Evolutionary conservation across 2,113 vertebrate genomes (phyloP).

Genomic region (Perognathus longimembris): DNA sequence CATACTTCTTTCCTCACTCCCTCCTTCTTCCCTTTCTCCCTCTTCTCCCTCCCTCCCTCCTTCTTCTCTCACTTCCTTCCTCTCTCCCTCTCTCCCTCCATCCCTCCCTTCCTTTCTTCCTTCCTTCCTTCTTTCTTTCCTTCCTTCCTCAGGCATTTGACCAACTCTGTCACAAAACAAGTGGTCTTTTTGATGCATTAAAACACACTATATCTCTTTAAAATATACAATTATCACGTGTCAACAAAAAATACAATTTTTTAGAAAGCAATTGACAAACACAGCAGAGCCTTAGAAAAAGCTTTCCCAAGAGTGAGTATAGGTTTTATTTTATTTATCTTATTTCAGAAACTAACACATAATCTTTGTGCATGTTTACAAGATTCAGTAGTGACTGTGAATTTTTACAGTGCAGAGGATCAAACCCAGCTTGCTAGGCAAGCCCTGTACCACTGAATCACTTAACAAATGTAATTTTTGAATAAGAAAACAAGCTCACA

Average conservation of each 20-base stretch:
- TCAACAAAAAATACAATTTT: background rate
- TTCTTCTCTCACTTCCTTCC: background rate
- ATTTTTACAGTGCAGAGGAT: no score
- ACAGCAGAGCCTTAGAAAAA: background rate
- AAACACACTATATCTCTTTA: no score
- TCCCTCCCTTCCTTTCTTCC: accelerated
- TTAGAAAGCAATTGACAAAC: background rate
- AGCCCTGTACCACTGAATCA: background rate
- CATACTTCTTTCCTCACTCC: accelerated
- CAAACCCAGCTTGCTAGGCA: no score
- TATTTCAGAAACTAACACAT: background rate
- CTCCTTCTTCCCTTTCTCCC: no score
- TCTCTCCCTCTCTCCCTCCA: no score
- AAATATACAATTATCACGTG: background rate
- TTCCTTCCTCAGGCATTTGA: background rate
- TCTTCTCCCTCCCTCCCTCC: no score
- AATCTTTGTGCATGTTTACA: background rate
- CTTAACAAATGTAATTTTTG: background rate
- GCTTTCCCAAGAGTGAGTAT: background rate
- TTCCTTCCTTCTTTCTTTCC: background rate
- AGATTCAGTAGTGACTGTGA: no score
- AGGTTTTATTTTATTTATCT: background rate
- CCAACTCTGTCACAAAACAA: background rate
- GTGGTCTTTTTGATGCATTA: background rate
- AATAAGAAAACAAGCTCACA: background rate